Conservation (phyloP, 2,113 vertebrate genomes). For the Tretioscincus oriximinensis region DNA sequence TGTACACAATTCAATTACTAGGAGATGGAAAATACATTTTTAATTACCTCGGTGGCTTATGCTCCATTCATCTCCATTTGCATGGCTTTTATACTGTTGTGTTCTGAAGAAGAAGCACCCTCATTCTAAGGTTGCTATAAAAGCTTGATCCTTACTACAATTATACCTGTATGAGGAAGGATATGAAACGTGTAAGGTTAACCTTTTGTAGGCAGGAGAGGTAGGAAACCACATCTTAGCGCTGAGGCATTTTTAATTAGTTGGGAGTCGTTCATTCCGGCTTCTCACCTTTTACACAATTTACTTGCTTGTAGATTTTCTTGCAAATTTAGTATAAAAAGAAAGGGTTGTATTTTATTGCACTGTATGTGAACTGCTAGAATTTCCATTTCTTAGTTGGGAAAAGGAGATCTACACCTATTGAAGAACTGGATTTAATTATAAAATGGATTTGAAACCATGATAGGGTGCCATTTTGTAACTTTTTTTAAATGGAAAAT, state of each 20-base stretch:
- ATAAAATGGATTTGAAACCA: neutral
- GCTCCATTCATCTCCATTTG: slow-evolving; percentile 89
- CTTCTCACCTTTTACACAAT: slow-evolving; percentile 3
- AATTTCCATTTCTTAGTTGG: no score
- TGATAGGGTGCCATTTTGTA: neutral
- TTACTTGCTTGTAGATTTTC: slow-evolving; percentile 38
- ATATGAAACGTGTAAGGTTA: slow-evolving; percentile 56
- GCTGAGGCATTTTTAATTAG: slow-evolving; percentile 42
- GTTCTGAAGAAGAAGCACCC: slow-evolving; percentile 64
- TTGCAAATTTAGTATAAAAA: slow-evolving; percentile 40
- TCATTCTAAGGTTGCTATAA: slow-evolving; percentile 53
- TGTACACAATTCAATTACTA: slow-evolving; percentile 97
- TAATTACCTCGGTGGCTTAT: slow-evolving; percentile 88
- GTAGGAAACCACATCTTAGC: slow-evolving; percentile 5
- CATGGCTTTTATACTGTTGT: slow-evolving; percentile 69
- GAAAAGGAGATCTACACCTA: no score
- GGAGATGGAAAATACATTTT: slow-evolving; percentile 95
- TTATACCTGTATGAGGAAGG: slow-evolving; percentile 58
- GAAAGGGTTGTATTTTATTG: slow-evolving; percentile 25
- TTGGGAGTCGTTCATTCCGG: slow-evolving; percentile 37
- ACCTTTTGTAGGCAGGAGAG: slow-evolving; percentile 43
- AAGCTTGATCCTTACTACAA: slow-evolving; percentile 46
- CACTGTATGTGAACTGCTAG: neutral
- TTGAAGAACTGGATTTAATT: neutral
- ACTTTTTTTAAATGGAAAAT: neutral